These are phyloP conservation scores for Cheilosia vulpina DNA, from an alignment of 2,888 invertebrate genomes.

Conservation along the genomic window DNA sequence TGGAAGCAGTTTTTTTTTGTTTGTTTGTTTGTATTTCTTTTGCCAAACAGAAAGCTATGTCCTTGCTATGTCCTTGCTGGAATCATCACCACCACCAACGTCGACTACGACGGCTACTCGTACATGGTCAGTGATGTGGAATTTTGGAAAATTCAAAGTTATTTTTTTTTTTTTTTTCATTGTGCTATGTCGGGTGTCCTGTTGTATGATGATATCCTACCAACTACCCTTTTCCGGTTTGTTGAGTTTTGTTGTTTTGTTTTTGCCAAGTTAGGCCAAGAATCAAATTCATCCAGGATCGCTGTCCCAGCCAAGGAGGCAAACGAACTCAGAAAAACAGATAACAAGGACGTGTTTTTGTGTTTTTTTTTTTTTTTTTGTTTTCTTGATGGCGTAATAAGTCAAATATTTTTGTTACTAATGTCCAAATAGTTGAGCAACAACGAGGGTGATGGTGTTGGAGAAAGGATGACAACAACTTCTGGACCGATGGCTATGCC, in stretches of 20 bases:
- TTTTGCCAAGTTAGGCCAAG: constrained; percentile 41
- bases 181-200: background rate
- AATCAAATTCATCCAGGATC: constrained; percentile 27
- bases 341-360: constrained; percentile 40
- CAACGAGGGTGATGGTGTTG: background rate
- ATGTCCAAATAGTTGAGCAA: constrained; percentile 50
- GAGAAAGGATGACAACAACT: constrained; percentile 7
- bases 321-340: background rate
- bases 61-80: constrained; percentile 27
- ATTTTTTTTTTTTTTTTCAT: constrained; percentile 5
- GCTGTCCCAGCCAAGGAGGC: constrained; percentile 2
- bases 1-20: constrained; percentile 23
- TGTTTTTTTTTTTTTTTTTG: too few relatives aligned
- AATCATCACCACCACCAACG: background rate
- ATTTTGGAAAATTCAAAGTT: constrained; percentile 55
- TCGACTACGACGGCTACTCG: constrained; percentile 2
- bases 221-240: constrained; percentile 70
- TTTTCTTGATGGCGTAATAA: constrained; percentile 45
- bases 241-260: constrained; percentile 57
- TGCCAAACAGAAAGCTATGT: constrained; percentile 11
- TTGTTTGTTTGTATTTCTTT: background rate
- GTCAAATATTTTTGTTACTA: constrained; percentile 64
- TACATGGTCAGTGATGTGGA: constrained; percentile 51
- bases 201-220: constrained; percentile 50
- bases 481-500: constrained; percentile 24